Evolutionary conservation across 2,888 invertebrate species (phyloP).

Genomic region (Crepidodera aurea): DNA sequence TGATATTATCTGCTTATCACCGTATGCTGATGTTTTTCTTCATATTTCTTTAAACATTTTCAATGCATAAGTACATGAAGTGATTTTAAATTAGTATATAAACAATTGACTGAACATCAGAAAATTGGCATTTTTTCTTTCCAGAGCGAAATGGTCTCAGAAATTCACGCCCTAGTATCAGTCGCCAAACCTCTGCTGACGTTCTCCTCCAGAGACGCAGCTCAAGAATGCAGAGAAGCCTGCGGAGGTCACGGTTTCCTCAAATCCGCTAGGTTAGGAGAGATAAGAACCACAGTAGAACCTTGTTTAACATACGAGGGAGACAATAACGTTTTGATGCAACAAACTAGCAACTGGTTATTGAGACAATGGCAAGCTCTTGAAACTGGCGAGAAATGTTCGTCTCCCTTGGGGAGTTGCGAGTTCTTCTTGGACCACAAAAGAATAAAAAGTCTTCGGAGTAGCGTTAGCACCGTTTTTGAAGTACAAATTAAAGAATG

Average conservation of each 20-base stretch:
- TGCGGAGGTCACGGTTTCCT: constrained; percentile 90
- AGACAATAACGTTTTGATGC: constrained; percentile 90
- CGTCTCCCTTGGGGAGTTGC: constrained; percentile 76
- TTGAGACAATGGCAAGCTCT: constrained; percentile 71
- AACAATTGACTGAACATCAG: no score
- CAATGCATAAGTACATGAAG: background rate
- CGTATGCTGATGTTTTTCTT: background rate
- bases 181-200: constrained; percentile 75
- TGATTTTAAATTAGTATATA: no score
- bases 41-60: background rate
- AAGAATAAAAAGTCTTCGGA: constrained; percentile 61
- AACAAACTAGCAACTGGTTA: constrained; percentile 91
- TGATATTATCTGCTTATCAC: background rate
- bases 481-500: constrained; percentile 58
- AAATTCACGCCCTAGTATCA: constrained; percentile 75
- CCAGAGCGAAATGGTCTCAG: constrained; percentile 72
- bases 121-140: no score
- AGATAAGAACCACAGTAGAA: constrained; percentile 86
- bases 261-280: constrained; percentile 84
- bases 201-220: constrained; percentile 78
- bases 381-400: constrained; percentile 61
- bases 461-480: constrained; percentile 48
- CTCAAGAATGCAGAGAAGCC: constrained; percentile 85
- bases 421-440: constrained; percentile 69
- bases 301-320: constrained; percentile 93